Evolutionary conservation across 2,797 vertebrate species (phyloP).

Genomic region (Pangasius larnaudii): DNA sequence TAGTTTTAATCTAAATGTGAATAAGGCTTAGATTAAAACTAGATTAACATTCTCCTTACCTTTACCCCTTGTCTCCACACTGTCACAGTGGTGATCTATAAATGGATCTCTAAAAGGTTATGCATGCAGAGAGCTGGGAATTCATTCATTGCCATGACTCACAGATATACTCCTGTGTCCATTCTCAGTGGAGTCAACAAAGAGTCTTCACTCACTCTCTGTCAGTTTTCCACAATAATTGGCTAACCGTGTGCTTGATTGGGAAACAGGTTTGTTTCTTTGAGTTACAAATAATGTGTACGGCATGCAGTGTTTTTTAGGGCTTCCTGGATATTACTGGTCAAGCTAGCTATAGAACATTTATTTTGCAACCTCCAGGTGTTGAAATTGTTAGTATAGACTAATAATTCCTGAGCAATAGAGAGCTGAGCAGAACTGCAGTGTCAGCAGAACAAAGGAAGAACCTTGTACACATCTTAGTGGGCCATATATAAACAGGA

Average conservation of each 20-base stretch:
- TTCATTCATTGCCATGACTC: constrained; percentile 6
- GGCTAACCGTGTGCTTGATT: neutral
- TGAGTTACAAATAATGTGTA: neutral
- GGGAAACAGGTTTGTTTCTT: neutral
- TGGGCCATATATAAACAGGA: neutral
- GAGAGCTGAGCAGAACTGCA: constrained; percentile 3
- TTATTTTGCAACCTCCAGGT: neutral
- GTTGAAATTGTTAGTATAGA: constrained; percentile 8
- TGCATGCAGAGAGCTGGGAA: neutral
- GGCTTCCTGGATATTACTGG: neutral
- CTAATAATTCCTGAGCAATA: constrained; percentile 14
- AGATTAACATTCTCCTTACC: neutral
- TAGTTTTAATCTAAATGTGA: neutral
- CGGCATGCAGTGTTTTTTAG: neutral
- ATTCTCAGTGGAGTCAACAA: neutral
- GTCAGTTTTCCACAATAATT: constrained; percentile 2
- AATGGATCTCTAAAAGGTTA: neutral
- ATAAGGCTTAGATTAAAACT: neutral
- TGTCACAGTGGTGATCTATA: neutral
- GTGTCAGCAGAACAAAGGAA: neutral
- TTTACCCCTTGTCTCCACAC: neutral
- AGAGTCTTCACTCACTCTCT: neutral
- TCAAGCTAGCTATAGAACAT: neutral
- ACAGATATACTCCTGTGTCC: neutral
- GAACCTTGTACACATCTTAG: constrained; percentile 14